Conservation (phyloP, 2,113 vertebrate genomes). For the Daubentonia madagascariensis region DNA sequence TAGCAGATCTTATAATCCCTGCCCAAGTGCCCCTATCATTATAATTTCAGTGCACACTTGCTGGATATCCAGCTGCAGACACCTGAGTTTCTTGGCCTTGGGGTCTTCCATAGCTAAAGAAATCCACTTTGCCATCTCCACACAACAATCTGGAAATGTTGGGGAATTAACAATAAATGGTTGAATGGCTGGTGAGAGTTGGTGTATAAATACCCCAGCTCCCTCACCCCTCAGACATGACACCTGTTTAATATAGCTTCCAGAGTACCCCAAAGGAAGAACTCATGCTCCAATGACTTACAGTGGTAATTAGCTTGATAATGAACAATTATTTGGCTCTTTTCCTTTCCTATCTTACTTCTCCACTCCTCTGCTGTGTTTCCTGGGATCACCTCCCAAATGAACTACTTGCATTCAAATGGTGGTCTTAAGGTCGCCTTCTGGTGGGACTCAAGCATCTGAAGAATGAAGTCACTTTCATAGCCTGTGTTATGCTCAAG, state of each 20-base stretch:
- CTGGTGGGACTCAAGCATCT: neutral
- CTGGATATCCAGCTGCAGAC: neutral
- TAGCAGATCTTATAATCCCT: neutral
- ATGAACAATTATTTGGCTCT: neutral
- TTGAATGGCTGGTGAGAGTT: neutral
- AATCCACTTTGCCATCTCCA: neutral
- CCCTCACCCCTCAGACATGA: neutral
- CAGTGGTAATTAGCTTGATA: neutral
- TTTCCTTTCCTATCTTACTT: neutral
- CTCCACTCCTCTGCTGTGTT: neutral
- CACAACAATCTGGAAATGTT: neutral
- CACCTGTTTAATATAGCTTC: neutral
- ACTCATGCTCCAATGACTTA: neutral
- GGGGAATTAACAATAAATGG: neutral
- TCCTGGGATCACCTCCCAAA: neutral
- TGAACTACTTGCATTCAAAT: neutral
- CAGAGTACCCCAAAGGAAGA: neutral
- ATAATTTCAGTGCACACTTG: neutral
- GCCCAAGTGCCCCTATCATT: neutral
- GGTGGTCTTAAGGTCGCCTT: neutral
- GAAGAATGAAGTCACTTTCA: neutral
- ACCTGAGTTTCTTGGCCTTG: neutral
- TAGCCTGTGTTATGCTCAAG: neutral
- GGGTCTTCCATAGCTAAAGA: neutral
- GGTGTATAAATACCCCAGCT: neutral